Evolutionary conservation across 2,113 vertebrate species (phyloP), one percentile per base, ranked within the genome.

Genomic region (Phylloscopus trochiloides): DNA sequence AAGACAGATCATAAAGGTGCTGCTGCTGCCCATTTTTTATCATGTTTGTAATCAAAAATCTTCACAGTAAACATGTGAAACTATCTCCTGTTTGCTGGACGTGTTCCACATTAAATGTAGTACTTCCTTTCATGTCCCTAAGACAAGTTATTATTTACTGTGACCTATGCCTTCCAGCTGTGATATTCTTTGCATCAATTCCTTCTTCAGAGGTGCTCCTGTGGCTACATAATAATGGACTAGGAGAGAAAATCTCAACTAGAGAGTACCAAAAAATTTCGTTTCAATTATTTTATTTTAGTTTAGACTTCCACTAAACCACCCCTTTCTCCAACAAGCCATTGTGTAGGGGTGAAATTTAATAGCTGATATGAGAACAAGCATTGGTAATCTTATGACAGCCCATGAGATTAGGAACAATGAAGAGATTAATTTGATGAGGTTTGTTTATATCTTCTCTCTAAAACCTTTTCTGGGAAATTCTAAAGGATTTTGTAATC

Each of bases 371-470:
- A 98, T 96, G 94, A 98, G 97, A 98, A 98, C 96, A 98, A 98
- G 97, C 95, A 95, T 96, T 98, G 92, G 97, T 98, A 98, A 98
- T 99, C 97, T 97, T 98, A 96, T 98, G 98, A 98, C 97, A 97
- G 97, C 97, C 91, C 97, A 97, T 97, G 94, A 98, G 98, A 98
- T 98, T 98, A 98, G 97, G 92, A 98, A 98, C 96, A 97, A 98
- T 97, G 97, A 98, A 97, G 97, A 98, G 98, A 99, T 98, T 99
- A 98, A 98, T 98, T 98, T 97, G 75, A 73, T 87, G 97, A 97
- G 96, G 98, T 98, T 98, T 98, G 93, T 98, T 98, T 98, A 97
- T 98, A 98, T 97, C 94, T 97, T 92, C 96, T 96, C 97, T 98
- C 88, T 96, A 97, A 98, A 97, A 97, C 96, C 96, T 96, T 97